Conservation (phyloP, 1,140 invertebrate genomes). For the Argopecten irradians region DNA sequence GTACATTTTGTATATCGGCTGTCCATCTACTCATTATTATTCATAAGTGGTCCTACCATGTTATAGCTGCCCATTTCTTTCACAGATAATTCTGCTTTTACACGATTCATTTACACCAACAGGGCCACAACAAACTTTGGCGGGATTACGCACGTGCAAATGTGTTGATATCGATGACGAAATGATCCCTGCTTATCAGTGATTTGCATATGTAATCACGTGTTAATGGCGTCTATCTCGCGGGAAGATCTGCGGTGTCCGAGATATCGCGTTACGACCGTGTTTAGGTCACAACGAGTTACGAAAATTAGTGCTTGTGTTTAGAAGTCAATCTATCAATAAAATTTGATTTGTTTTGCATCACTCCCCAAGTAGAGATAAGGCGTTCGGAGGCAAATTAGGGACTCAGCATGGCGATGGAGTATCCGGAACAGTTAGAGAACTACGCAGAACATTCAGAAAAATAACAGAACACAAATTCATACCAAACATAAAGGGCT, state of each 20-base stretch:
- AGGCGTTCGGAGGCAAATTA: not conserved
- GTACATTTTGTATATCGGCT: too few relatives aligned
- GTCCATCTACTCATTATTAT: not conserved
- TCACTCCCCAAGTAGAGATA: not conserved
- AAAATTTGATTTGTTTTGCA: not conserved
- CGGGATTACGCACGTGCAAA: conserved; percentile 3
- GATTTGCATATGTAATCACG: conserved; percentile 21
- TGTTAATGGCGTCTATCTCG: conserved; percentile 14
- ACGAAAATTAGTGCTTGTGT: not conserved
- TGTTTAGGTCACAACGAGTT: not conserved
- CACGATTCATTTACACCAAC: not conserved
- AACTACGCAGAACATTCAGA: not conserved
- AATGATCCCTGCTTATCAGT: not conserved
- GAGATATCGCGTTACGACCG: not conserved
- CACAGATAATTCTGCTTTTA: not conserved
- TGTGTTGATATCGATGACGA: conserved; percentile 2
- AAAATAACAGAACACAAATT: not conserved
- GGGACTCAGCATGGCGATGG: not conserved
- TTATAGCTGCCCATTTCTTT: not conserved
- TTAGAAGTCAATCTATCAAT: not conserved
- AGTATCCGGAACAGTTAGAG: not conserved
- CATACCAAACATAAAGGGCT: too few relatives aligned
- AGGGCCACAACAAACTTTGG: conserved; percentile 15
- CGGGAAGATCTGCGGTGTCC: not conserved
- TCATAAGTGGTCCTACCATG: not conserved